Conservation (phyloP, 2,113 vertebrate genomes). For the Pterocles gutturalis region DNA sequence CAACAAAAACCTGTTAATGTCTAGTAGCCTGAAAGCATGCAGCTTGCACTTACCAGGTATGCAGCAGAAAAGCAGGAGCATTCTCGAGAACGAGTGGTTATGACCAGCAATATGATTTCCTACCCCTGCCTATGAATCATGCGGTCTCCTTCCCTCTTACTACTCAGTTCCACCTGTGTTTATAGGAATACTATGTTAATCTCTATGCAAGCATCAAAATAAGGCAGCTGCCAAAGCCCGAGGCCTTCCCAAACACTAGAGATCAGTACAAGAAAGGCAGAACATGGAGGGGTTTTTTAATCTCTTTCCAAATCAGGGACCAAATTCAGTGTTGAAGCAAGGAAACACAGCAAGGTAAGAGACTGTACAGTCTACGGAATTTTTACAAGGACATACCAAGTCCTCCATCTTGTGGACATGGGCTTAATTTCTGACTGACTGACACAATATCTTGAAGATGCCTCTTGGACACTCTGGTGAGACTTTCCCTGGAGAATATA, state of each 20-base stretch:
- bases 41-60: background rate
- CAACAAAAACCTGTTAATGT: background rate
- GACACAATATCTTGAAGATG: background rate
- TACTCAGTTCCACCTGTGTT: constrained; percentile 37
- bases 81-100: background rate
- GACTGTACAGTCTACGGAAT: background rate
- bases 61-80: constrained; percentile 4
- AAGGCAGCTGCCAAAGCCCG: background rate
- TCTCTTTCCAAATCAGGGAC: constrained; percentile 4
- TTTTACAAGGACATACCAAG: constrained; percentile 15
- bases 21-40: accelerated
- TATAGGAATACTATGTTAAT: background rate
- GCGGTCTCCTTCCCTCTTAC: background rate
- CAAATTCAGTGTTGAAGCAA: background rate
- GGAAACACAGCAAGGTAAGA: background rate
- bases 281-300: background rate
- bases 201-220: constrained; percentile 14
- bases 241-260: background rate
- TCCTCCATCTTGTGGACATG: constrained; percentile 8
- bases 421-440: background rate
- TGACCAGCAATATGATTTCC: background rate
- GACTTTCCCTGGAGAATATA: background rate
- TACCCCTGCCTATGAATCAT: background rate
- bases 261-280: background rate
- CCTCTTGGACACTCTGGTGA: background rate